A percentile compares a stretch with the other conserved stretches of the same genome.
Conservation (phyloP, 2,113 vertebrate species). For the Plotosus lineatus region DNA sequence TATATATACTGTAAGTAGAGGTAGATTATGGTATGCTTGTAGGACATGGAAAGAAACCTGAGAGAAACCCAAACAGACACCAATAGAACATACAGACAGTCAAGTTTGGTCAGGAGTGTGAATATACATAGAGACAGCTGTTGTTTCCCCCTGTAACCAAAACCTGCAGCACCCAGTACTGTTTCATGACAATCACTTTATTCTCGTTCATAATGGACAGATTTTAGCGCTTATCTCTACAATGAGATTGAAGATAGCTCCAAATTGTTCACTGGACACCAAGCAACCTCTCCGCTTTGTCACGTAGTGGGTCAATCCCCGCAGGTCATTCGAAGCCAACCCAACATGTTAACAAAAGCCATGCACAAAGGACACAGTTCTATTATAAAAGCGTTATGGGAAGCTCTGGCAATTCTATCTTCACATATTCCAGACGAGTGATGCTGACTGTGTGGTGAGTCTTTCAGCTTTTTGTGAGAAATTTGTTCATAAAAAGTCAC, state of each 20-base stretch:
- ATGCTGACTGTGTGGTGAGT: slow-evolving; percentile 56
- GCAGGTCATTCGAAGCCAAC: slow-evolving; percentile 48
- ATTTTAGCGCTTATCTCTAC: background rate
- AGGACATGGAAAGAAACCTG: background rate
- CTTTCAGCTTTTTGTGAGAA: background rate
- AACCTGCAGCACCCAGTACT: background rate
- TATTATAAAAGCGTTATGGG: slow-evolving; percentile 65
- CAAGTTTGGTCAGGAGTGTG: background rate
- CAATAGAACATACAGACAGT: background rate
- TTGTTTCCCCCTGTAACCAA: slow-evolving; percentile 6
- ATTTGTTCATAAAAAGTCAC: background rate
- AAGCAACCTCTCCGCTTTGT: slow-evolving; percentile 62
- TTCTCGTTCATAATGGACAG: background rate
- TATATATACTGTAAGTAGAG: too few species aligned
- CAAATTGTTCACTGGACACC: slow-evolving; percentile 44
- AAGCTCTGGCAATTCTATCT: slow-evolving; percentile 41
- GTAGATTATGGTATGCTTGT: background rate
- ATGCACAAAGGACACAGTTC: slow-evolving; percentile 48
- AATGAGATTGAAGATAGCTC: slow-evolving; percentile 41
- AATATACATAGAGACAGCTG: background rate
- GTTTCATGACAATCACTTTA: slow-evolving; percentile 3
- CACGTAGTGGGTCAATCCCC: slow-evolving; percentile 67
- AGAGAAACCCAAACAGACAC: background rate
- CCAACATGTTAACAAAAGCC: slow-evolving; percentile 62
- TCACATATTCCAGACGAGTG: slow-evolving; percentile 32